Evolutionary conservation across 1,140 invertebrate genomes (phyloP).

Genomic region (Saccostrea cuccullata): DNA sequence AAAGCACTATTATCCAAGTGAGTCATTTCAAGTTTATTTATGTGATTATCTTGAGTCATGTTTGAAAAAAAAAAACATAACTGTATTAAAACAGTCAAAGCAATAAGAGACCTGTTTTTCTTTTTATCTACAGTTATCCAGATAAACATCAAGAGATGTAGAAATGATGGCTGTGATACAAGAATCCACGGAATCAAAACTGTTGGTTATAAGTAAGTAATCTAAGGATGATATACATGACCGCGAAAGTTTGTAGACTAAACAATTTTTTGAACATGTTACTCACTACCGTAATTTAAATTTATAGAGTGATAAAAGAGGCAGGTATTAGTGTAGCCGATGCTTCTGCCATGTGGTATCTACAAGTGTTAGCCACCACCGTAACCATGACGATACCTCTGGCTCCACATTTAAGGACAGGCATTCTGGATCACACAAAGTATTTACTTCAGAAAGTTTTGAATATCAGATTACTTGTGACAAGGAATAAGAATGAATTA

Average conservation of each 20-base stretch:
- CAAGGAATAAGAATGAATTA: not conserved
- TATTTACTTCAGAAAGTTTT: conserved; percentile 43
- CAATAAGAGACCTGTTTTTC: too few species aligned
- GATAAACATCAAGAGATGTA: conserved; percentile 77
- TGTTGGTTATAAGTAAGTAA: conserved; percentile 75
- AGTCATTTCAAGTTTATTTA: conserved; percentile 54
- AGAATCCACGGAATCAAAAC: conserved; percentile 75
- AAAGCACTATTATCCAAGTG: conserved; percentile 75
- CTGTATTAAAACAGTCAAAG: not conserved
- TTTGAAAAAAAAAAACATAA: too few species aligned
- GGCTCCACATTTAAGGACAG: conserved; percentile 66
- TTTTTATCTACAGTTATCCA: conserved; percentile 69
- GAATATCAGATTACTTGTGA: not conserved
- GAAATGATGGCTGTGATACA: conserved; percentile 78
- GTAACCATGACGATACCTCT: conserved; percentile 68
- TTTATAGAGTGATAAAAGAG: conserved; percentile 75
- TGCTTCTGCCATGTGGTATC: conserved; percentile 76
- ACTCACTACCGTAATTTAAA: too few species aligned
- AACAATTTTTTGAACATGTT: too few species aligned
- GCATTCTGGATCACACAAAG: conserved; percentile 73
- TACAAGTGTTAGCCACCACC: conserved; percentile 73
- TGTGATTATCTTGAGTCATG: not conserved
- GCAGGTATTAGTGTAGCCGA: conserved; percentile 74
- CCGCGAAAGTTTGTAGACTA: too few species aligned
- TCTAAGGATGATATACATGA: too few species aligned